Evolutionary conservation across 2,113 vertebrate genomes (phyloP).

Genomic region (Chamaetylas fuelleborni): DNA sequence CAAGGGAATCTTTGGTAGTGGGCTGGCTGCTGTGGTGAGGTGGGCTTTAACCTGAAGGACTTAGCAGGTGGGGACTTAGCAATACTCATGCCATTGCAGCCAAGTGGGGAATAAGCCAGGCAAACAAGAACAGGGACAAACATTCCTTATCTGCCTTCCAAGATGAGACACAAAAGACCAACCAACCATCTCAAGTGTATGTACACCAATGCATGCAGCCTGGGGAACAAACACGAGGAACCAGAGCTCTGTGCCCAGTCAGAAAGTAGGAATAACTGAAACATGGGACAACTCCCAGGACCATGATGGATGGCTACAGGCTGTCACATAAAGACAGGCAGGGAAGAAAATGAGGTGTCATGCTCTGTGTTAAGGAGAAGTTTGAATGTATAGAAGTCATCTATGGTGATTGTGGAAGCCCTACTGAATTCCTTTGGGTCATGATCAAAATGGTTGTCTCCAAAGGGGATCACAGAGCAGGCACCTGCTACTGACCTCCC

Average conservation of each 20-base stretch:
- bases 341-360: not conserved
- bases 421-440: not conserved
- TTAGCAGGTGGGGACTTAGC: too few species aligned
- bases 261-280: not conserved
- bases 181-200: not conserved
- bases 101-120: not conserved
- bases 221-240: not conserved
- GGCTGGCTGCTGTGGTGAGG: fast-evolving
- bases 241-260: not conserved
- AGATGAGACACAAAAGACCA: not conserved
- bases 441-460: not conserved
- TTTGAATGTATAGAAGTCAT: not conserved
- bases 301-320: not conserved
- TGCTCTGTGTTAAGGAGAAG: not conserved
- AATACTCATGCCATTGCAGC: not conserved
- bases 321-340: not conserved
- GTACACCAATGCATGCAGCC: not conserved
- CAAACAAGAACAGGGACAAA: not conserved
- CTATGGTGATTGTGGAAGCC: not conserved
- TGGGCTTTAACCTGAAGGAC: not conserved
- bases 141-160: not conserved
- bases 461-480: not conserved
- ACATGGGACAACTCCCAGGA: not conserved
- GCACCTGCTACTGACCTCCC: not conserved
- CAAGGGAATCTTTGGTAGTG: not conserved